Evolutionary conservation across 2,888 invertebrate species (phyloP).

Genomic region (Agapostemon virescens): DNA sequence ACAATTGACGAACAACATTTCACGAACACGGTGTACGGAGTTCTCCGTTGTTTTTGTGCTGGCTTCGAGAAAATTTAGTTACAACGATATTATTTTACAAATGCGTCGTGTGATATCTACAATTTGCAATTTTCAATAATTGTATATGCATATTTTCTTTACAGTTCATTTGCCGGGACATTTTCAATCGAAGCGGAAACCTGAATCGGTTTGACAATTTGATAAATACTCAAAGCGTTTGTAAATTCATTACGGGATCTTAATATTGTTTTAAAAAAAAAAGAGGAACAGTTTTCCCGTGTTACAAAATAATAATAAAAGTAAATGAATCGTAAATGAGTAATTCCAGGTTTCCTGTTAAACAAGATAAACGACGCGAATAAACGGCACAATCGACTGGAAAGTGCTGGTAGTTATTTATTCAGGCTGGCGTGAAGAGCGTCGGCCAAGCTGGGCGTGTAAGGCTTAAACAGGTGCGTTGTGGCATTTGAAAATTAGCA

Average conservation of each 20-base stretch:
- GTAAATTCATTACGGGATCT: not conserved
- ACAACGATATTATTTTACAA: not conserved
- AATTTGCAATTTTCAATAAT: not conserved
- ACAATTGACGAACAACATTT: too few relatives aligned
- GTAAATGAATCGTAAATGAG: not conserved
- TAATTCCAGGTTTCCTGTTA: not conserved
- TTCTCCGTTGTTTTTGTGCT: too few relatives aligned
- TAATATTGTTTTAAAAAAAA: not conserved
- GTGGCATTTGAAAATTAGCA: conserved; percentile 48
- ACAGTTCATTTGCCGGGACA: not conserved
- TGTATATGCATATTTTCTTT: not conserved
- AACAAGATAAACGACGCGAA: not conserved
- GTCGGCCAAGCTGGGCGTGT: conserved; percentile 5
- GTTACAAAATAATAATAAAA: not conserved
- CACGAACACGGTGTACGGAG: too few relatives aligned
- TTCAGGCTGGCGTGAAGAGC: conserved; percentile 20
- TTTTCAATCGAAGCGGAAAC: not conserved
- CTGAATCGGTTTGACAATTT: not conserved
- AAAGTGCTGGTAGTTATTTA: conserved; percentile 23
- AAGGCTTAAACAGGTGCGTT: conserved; percentile 10
- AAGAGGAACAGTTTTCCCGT: not conserved
- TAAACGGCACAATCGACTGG: conserved; percentile 18
- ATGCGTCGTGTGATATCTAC: too few relatives aligned
- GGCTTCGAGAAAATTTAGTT: not conserved
- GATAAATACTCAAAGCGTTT: not conserved